Evolutionary conservation across 1,140 invertebrate species (phyloP), one percentile per base, ranked within the genome.

Genomic region (Eriosoma lanigerum): DNA sequence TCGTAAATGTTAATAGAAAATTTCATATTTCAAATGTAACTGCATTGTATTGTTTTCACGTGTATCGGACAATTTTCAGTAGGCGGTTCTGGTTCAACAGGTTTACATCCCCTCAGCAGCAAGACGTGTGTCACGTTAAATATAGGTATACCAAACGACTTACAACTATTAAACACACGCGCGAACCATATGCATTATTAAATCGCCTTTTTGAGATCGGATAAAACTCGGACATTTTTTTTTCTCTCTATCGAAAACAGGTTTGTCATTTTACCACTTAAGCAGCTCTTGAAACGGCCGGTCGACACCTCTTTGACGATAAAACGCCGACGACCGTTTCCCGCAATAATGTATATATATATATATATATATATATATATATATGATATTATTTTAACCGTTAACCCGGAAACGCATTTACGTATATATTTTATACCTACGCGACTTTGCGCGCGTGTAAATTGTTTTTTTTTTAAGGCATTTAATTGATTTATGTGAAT

Each of bases 401-500:
- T 75, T 58, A 76, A 60, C 54, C 54, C 54, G 73, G 73, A 60
- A 60, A 76, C 19, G 32, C 32, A 44, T 58, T n/a, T n/a, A 58
- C 21, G 38, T 54, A 5, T 5, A 54, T 56, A 9, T 26, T 66
- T 21, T 19, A 75, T 38, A 10, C 17, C n/a, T 26, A 54, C 29
- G 29, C 19, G 70, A 26, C 24, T 72, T 5, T 29, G n/a, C 38
- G 32, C 46, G 32, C n/a, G 38, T 46, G 32, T 68, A 8, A 46
- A 17, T 52, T 21, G 2, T 24, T 0, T 56, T 56, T 26, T 54
- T 32, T 73, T 50, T 72, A 26, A 78, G 38, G 21, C 50, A 60
- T 60, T 78, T 78, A 78, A 78, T 78, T 60, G 75, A 78, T 78
- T 78, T 78, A 62, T 60, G 75, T 48, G 75, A 60, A 48, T 78